Conservation (phyloP, 2,888 invertebrate species). For the Agonopterix subpropinquella region DNA sequence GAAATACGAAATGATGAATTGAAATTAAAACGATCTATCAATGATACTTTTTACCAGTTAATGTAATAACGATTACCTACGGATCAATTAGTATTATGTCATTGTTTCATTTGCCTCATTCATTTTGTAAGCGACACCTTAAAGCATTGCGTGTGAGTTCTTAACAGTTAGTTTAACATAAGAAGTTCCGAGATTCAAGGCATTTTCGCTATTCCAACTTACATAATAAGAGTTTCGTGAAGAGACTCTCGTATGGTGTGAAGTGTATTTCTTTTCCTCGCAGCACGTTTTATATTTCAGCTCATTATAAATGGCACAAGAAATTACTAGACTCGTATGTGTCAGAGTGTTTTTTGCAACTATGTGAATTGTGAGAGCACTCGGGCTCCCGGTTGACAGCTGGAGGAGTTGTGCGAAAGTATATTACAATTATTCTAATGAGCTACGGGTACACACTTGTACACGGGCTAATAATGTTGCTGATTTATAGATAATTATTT, state of each 20-base stretch:
- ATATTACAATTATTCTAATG: slow-evolving; percentile 17
- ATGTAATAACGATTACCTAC: no score
- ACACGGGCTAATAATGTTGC: neutral
- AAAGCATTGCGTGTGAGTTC: neutral
- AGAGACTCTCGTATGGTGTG: no score
- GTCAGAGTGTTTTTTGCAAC: slow-evolving; percentile 12
- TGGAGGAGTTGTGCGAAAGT: slow-evolving; percentile 11
- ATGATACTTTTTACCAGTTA: no score
- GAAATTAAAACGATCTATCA: neutral
- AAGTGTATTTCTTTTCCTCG: neutral
- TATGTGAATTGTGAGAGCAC: slow-evolving; percentile 24
- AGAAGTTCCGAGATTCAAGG: no score
- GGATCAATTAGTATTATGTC: neutral
- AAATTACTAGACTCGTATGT: slow-evolving; percentile 9
- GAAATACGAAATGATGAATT: no score
- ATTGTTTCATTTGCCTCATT: slow-evolving; percentile 7
- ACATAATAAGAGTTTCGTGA: no score
- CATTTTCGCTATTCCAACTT: no score
- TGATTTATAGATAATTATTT: no score
- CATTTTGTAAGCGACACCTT: slow-evolving; percentile 23
- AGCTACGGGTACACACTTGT: neutral
- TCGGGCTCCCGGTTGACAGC: slow-evolving; percentile 17
- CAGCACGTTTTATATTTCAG: slow-evolving; percentile 23
- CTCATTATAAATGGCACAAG: slow-evolving; percentile 25
- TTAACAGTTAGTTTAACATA: no score